Evolutionary conservation across 2,797 vertebrate genomes (phyloP), one percentile per base, ranked within the genome.

Genomic region (Aplochiton taeniatus): DNA sequence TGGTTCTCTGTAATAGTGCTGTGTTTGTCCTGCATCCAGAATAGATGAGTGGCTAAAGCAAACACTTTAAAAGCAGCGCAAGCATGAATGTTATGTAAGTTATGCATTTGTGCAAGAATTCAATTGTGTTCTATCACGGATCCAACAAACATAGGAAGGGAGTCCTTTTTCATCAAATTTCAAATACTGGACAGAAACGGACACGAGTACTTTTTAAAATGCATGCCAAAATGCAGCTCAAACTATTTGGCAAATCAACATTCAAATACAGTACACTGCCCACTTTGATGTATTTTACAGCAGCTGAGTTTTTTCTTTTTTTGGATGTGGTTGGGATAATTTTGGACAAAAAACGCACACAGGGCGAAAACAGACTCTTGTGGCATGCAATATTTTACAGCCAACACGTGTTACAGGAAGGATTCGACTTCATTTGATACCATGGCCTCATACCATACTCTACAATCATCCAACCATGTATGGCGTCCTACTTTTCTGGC

Each of bases 331-430:
- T 31, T 31, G 31, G 31, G 63, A 63, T 78, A 58, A 82, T 85
- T 86, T 83, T 74, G 84, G 83, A 78, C 75, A 64, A 84, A 86
- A 88, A 74, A 75, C 82, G 85, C 85, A 88, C 88, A 83, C 73
- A 73, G 75, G 76, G 31, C 10, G 65, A 78, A 72, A 79, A 87
- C 67, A 20, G 50, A 72, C 65, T 80, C 75, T 79, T 77, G 61
- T 85, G 86, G 88, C 85, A 69, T 77, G 74, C 47, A 31, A 9
- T 42, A 51, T 68, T 74, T 80, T 75, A 69, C 70, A 81, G 80
- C 85, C 79, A 86, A 73, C 72, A 75, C 86, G 83, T 82, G 80
- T 80, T 68, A 59, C 81, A 85, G 63, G 18, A 64, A 61, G 61
- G 68, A 81, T 68, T 62, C 69, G 63, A 68, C 63, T 69, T 79